These are phyloP conservation scores for Zapus hudsonius DNA, from an alignment of 2,113 vertebrate genomes.

Conservation along the genomic window DNA sequence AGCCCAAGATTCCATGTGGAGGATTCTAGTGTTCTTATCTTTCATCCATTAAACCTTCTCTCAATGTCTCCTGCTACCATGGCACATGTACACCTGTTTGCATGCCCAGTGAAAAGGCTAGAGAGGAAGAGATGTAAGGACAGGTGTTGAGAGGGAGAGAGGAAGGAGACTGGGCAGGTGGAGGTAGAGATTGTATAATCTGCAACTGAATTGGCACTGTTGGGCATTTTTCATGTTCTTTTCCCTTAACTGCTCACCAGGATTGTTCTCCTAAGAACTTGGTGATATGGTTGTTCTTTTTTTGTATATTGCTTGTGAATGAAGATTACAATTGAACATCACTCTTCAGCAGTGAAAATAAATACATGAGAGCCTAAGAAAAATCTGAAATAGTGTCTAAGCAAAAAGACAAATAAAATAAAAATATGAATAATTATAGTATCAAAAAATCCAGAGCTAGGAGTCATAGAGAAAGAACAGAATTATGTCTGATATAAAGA, in stretches of 20 bases:
- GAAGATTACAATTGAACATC: not conserved
- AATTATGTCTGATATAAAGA: not conserved
- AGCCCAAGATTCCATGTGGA: not conserved
- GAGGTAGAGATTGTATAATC: accelerated
- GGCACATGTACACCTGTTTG: too few relatives aligned
- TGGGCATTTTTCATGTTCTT: not conserved
- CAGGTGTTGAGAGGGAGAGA: not conserved
- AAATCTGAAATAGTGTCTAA: not conserved
- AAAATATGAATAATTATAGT: not conserved
- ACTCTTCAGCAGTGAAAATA: not conserved
- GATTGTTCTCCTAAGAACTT: not conserved
- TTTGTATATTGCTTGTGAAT: not conserved
- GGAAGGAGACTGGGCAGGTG: not conserved
- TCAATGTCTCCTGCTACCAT: not conserved
- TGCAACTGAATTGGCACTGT: not conserved
- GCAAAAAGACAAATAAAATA: not conserved
- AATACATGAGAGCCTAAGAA: not conserved
- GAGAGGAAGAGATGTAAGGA: not conserved
- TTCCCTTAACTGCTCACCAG: not conserved
- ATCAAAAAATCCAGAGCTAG: not conserved
- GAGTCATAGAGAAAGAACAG: not conserved
- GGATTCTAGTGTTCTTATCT: not conserved
- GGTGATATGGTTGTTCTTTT: not conserved
- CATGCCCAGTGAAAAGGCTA: not conserved
- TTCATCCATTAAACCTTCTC: not conserved